Evolutionary conservation across 1,140 invertebrate species (phyloP).

Genomic region (Scaptodrosophila lebanonensis): DNA sequence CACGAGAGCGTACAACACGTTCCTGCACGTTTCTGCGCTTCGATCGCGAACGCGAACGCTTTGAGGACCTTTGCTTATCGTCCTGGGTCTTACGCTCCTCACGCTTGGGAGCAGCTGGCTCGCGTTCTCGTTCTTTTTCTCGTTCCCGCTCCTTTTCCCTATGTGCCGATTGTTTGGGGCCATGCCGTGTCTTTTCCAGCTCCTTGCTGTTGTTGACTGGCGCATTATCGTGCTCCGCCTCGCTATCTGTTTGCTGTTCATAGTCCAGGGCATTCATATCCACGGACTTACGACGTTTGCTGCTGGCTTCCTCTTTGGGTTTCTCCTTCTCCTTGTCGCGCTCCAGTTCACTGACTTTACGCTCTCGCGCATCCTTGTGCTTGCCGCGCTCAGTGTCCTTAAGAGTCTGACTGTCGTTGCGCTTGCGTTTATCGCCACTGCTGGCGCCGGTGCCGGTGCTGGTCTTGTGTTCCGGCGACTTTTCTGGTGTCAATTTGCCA

Average conservation of each 20-base stretch:
- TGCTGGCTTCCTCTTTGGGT: constrained; percentile 25
- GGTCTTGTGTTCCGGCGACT: constrained; percentile 24
- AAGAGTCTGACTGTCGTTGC: constrained; percentile 6
- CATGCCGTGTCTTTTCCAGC: constrained; percentile 15
- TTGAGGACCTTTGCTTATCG: background rate
- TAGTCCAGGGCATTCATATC: constrained; percentile 76
- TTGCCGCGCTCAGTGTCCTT: constrained; percentile 31
- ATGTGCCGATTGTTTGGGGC: too few species aligned
- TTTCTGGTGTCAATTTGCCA: constrained; percentile 47
- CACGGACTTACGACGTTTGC: constrained; percentile 56
- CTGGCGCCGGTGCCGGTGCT: constrained; percentile 13
- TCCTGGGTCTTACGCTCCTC: constrained; percentile 33
- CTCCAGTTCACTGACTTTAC: constrained; percentile 14
- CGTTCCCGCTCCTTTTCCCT: constrained; percentile 21
- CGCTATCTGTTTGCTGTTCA: constrained; percentile 68
- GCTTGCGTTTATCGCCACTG: constrained; percentile 20
- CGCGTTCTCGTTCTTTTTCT: constrained; percentile 11
- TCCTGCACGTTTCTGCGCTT: constrained; percentile 19
- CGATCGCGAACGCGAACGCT: background rate
- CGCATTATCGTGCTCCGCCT: constrained; percentile 50
- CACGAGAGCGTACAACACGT: constrained; percentile 12
- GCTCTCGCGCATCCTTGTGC: constrained; percentile 31
- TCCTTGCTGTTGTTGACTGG: constrained; percentile 14
- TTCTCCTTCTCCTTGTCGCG: constrained; percentile 44
- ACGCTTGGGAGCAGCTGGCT: constrained; percentile 5